Conservation (phyloP, 2,797 vertebrate genomes). For the Danio kyathit region DNA sequence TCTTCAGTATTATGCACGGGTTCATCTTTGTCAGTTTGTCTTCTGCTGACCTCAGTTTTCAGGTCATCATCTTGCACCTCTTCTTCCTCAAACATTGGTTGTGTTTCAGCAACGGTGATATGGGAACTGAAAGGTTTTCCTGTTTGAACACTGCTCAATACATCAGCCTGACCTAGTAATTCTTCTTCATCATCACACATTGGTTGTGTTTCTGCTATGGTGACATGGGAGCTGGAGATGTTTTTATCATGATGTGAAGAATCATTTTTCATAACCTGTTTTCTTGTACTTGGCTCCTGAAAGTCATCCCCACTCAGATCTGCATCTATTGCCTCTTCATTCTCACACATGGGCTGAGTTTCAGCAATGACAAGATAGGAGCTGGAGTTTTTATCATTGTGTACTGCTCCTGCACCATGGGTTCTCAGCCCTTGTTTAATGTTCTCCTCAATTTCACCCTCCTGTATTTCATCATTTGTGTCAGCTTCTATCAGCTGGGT, state of each 20-base stretch:
- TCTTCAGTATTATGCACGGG: background rate
- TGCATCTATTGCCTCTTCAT: slow-evolving; percentile 9
- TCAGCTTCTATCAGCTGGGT: background rate
- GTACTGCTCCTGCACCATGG: background rate
- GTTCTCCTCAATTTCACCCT: background rate
- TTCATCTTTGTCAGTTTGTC: background rate
- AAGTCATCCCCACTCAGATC: background rate
- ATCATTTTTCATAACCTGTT: background rate
- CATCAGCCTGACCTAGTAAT: background rate
- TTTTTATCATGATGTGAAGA: background rate
- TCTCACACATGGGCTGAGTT: slow-evolving; percentile 66
- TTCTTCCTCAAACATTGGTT: slow-evolving; percentile 56
- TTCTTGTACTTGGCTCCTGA: background rate
- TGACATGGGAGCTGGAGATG: background rate
- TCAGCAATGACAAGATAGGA: slow-evolving; percentile 60
- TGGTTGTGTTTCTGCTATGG: slow-evolving; percentile 42
- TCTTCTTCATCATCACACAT: slow-evolving; percentile 20
- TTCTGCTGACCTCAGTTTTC: background rate
- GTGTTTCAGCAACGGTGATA: slow-evolving; percentile 27
- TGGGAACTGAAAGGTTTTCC: background rate
- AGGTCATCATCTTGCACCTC: background rate
- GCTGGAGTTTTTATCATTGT: slow-evolving; percentile 19
- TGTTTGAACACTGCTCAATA: background rate
- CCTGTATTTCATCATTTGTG: background rate
- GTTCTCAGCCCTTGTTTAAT: background rate